These are phyloP conservation scores for Solea senegalensis DNA, from an alignment of 2,113 vertebrate species.

Conservation along the genomic window DNA sequence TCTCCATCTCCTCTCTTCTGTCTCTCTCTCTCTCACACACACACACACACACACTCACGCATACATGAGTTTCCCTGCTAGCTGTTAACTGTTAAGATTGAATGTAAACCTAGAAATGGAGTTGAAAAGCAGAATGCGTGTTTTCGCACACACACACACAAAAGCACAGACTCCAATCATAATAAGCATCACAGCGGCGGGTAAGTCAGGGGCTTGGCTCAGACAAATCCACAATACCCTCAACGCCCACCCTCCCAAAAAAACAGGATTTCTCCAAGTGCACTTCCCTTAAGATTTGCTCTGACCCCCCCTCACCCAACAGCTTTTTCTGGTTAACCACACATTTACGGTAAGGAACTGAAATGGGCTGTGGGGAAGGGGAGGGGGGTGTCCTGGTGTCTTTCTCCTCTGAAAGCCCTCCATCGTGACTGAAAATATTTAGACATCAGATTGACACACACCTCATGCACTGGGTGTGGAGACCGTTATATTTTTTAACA, in stretches of 20 bases:
- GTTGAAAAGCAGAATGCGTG: constrained; percentile 9
- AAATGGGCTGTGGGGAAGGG: constrained; percentile 43
- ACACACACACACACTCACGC: not conserved
- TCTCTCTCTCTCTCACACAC: constrained; percentile 16
- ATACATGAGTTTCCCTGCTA: constrained; percentile 17
- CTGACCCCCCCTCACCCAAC: constrained; percentile 61
- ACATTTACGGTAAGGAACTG: constrained; percentile 76
- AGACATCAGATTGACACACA: constrained; percentile 48
- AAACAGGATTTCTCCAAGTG: constrained; percentile 38
- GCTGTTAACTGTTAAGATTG: constrained; percentile 7
- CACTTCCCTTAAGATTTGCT: constrained; percentile 53
- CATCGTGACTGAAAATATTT: constrained; percentile 42
- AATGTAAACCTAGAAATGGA: constrained; percentile 12
- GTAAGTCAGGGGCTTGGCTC: constrained; percentile 23
- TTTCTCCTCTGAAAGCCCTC: constrained; percentile 29
- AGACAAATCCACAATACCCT: constrained; percentile 53
- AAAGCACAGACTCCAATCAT: constrained; percentile 29
- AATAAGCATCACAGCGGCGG: constrained; percentile 30
- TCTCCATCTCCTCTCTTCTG: constrained; percentile 1
- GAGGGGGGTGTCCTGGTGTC: constrained; percentile 33
- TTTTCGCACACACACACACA: not conserved
- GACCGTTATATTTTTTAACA: constrained; percentile 53
- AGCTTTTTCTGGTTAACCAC: constrained; percentile 81
- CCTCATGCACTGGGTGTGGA: constrained; percentile 52
- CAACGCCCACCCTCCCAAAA: not conserved